These are phyloP conservation scores for Labeo rohita DNA, from an alignment of 2,113 vertebrate genomes.

Conservation along the genomic window DNA sequence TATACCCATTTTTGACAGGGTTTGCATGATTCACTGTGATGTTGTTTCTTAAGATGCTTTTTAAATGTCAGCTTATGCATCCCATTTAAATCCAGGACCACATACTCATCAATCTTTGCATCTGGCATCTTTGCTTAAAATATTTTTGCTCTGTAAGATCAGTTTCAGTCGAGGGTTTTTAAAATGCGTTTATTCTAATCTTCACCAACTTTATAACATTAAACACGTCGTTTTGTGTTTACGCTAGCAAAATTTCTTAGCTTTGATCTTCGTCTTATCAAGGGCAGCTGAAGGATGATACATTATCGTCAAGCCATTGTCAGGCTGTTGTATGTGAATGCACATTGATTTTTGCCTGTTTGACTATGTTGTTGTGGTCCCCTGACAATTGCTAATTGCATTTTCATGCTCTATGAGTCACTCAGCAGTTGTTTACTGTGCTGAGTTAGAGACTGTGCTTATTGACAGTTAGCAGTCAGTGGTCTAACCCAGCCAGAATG, in stretches of 20 bases:
- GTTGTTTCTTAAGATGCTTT: not conserved
- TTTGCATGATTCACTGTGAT: not conserved
- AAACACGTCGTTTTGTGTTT: not conserved
- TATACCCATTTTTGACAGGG: not conserved
- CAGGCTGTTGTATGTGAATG: not conserved
- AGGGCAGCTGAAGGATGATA: not conserved
- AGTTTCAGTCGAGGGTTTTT: not conserved
- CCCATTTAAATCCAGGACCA: not conserved
- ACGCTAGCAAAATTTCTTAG: not conserved
- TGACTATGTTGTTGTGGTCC: slow-evolving; percentile 10
- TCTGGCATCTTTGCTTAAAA: not conserved
- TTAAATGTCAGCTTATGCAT: not conserved
- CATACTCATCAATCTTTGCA: not conserved
- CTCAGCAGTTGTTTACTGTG: slow-evolving; percentile 10
- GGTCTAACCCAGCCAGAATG: not conserved
- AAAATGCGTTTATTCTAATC: not conserved
- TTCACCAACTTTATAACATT: not conserved
- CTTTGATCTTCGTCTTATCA: not conserved
- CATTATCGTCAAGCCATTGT: not conserved
- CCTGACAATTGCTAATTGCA: slow-evolving; percentile 28
- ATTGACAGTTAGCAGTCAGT: slow-evolving; percentile 2
- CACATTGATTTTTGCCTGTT: slow-evolving; percentile 4
- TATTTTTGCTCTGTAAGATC: not conserved
- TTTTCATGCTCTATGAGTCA: slow-evolving; percentile 31
- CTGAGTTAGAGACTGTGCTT: slow-evolving; percentile 7